Conservation (phyloP, 2,888 invertebrate genomes). For the Xylota sylvarum region DNA sequence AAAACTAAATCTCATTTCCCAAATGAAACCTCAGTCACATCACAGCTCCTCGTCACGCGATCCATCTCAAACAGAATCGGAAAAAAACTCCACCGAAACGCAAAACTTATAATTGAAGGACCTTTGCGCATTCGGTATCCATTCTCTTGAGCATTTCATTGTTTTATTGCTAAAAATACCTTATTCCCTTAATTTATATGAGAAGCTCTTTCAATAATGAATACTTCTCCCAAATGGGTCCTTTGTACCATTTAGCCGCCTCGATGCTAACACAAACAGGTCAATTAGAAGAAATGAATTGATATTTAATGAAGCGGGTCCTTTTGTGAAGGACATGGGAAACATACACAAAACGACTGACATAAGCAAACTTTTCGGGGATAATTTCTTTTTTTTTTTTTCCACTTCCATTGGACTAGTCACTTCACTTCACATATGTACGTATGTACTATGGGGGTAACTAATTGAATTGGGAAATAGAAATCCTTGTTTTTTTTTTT, state of each 20-base stretch:
- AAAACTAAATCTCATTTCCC: background rate
- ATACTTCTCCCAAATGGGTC: slow-evolving; percentile 24
- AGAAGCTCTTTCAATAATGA: slow-evolving; percentile 34
- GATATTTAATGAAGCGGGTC: slow-evolving; percentile 69
- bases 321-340: slow-evolving; percentile 38
- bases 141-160: slow-evolving; percentile 2
- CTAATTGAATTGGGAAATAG: slow-evolving; percentile 42
- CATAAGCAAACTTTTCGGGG: slow-evolving; percentile 26
- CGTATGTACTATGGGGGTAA: background rate
- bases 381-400: slow-evolving; percentile 1
- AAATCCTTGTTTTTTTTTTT: background rate
- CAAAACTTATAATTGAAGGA: slow-evolving; percentile 24
- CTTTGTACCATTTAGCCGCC: slow-evolving; percentile 13
- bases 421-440: background rate
- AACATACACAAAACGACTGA: slow-evolving; percentile 20
- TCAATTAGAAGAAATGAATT: slow-evolving; percentile 73
- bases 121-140: background rate
- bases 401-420: slow-evolving; percentile 17
- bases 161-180: slow-evolving; percentile 1
- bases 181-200: slow-evolving; percentile 13
- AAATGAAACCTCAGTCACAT: too few relatives aligned
- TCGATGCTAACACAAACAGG: slow-evolving; percentile 48
- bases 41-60: background rate
- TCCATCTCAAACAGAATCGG: background rate
- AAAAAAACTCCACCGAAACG: background rate